Evolutionary conservation across 2,888 invertebrate genomes (phyloP).

Genomic region (Nephrotoma flavescens): DNA sequence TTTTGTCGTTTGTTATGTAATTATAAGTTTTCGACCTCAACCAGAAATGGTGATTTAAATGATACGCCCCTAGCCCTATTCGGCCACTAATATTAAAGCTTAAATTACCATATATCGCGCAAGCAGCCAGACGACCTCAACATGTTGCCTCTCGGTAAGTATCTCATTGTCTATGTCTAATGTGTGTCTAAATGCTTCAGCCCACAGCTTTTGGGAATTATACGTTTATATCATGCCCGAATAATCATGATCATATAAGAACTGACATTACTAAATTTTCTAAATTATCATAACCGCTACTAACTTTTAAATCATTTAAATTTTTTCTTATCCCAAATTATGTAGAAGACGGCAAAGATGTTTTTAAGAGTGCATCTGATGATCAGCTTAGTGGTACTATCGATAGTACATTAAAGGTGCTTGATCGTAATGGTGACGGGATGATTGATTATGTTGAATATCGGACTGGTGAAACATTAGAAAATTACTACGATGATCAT

Average conservation of each 20-base stretch:
- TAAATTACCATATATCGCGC: not conserved
- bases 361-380: not conserved
- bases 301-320: not conserved
- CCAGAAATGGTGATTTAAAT: not conserved
- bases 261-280: not conserved
- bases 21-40: too few relatives aligned
- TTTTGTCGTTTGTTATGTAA: not conserved
- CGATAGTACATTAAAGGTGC: constrained; percentile 46
- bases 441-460: constrained; percentile 54
- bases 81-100: not conserved
- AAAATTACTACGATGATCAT: not conserved
- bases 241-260: not conserved
- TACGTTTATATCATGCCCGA: not conserved
- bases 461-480: constrained; percentile 16
- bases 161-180: not conserved
- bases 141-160: not conserved
- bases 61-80: not conserved
- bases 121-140: not conserved
- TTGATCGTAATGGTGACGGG: constrained; percentile 60
- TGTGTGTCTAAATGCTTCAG: not conserved
- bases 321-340: not conserved
- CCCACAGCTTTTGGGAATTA: not conserved
- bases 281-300: not conserved
- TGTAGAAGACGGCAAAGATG: not conserved
- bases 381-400: constrained; percentile 22